Base-by-base conservation (phyloP, 2,797 vertebrate species). In the Tinamus major region DNA sequence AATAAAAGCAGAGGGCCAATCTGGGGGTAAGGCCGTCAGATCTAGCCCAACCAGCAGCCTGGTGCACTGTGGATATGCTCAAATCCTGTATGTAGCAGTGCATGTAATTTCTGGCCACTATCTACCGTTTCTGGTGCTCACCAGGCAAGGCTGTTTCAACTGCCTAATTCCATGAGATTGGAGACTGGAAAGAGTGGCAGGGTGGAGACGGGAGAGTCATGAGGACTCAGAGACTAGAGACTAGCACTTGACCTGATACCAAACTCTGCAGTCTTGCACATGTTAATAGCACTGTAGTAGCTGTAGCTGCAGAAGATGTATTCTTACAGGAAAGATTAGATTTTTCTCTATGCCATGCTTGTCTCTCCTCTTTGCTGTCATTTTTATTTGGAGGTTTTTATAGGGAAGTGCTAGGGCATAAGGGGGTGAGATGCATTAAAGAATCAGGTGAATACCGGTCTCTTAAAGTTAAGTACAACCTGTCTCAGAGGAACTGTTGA, bases 401-500 rank as follows among this genome's bases (percentile, higher is more conserved):
- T 46, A 35, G 56, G 72, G 72, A 88, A 82, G 81, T 26, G 53
- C 10, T 1, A 14, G 53, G 9, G 9, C 29, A 13, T 81, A 48
- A 70, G 53, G 67, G 55, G 4, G 1, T 58, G 33, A 77, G 44
- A 39, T 0, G 2, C 67, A 76, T 70, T 79, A 68, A 91, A 65
- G 77, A 62, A n/a, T 46, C 39, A 42, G 71, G 58, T 93, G 62
- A 87, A 71, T 49, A 35, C 16, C 49, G 68, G 63, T 64, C 90
- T 58, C 87, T 79, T 80, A 75, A 86, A 89, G 90, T 82, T 74
- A 91, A 85, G 88, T 75, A 71, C 21, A 24, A 16, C 37, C 72
- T 83, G 48, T 56, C n/a, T 72, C 39, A 6, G 51, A 81, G 68
- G 46, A 53, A 58, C 44, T 59, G 63, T 44, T 91, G 85, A 53